phyloP scores from a whole-genome alignment of 2,797 vertebrate species.

The Coregonus sp. region DNA sequence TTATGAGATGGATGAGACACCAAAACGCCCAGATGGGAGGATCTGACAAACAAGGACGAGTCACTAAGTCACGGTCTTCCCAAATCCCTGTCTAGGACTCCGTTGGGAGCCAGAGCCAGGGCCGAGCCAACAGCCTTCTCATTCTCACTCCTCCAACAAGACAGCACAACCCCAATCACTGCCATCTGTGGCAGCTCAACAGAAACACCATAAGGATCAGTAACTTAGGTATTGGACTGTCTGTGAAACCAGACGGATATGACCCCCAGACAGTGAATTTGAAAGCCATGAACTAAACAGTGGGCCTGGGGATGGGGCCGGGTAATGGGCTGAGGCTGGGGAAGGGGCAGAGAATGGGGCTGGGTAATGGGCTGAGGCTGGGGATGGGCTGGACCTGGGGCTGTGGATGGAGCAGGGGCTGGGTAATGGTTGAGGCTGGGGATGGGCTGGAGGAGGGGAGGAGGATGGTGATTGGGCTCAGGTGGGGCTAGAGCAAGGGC shows the following conservation, averaged over 20 bases:
- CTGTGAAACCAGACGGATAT: neutral
- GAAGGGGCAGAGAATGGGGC: neutral
- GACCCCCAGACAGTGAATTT: no score
- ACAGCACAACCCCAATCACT: neutral
- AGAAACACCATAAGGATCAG: neutral
- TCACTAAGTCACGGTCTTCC: neutral
- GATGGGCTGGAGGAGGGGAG: neutral
- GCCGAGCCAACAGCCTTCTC: neutral
- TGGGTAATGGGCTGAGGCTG: no score
- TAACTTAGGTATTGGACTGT: neutral
- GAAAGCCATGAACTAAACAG: no score
- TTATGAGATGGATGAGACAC: neutral
- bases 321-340: neutral
- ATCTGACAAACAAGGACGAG: slow-evolving; percentile 6
- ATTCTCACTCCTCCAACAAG: neutral
- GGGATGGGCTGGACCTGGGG: neutral
- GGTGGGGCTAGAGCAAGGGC: neutral
- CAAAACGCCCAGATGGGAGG: slow-evolving; percentile 1
- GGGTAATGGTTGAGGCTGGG: neutral
- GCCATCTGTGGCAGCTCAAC: neutral
- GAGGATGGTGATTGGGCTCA: neutral
- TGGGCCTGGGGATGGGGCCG: neutral
- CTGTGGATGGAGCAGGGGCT: neutral
- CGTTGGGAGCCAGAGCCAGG: neutral
- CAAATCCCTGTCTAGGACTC: neutral